Evolutionary conservation across 53 echinoderm and acorn worm genomes (phyloP), one percentile per base, ranked within the genome.

Genomic region (Apostichopus leukothele): DNA sequence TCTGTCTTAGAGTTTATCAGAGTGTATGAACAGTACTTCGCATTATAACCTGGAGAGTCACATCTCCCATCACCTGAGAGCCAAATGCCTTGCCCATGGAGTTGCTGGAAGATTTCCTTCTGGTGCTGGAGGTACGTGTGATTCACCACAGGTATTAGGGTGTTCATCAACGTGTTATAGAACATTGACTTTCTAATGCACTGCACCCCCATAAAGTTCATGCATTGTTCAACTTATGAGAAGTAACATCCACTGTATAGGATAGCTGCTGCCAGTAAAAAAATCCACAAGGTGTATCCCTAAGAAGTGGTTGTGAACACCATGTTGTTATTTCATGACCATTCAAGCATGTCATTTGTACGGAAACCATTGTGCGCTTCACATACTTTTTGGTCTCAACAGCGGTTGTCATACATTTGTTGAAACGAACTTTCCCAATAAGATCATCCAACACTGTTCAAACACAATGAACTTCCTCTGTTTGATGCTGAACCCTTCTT

Each of bases 401-500:
- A 50, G 66, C 89, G 5, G 78, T 51, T 5, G 26, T 51, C 3
- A 53, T 3, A 55, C 90, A 90, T 8, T 53, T 53, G 13, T 53
- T 26, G 54, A 88, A 92, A 92, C 52, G 6, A 21, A 39, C 39
- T 39, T 39, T 39, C 39, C 39, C 39, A 39, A 39, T 39, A 39
- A 39, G 39, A 39, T 39, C 8, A 54, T 92, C 93, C 11, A 92
- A 22, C 52, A 60, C 79, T 53, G 60, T 12, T 92, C 93, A 92
- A 92, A 92, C 6, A 92, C 90, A 16, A 92, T 90, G 54, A 87
- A 93, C 78, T 93, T 93, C 16, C 80, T 89, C 23, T 91, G 68
- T 9, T 16, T 20, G 63, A 6, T 16, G 3, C 7, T 5, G 8
- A 52, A 51, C 52, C n/a, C 52, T 5, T 79, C n/a, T 79, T 79